Conservation (phyloP, 1,140 invertebrate genomes). For the Hycleus phaleratus region DNA sequence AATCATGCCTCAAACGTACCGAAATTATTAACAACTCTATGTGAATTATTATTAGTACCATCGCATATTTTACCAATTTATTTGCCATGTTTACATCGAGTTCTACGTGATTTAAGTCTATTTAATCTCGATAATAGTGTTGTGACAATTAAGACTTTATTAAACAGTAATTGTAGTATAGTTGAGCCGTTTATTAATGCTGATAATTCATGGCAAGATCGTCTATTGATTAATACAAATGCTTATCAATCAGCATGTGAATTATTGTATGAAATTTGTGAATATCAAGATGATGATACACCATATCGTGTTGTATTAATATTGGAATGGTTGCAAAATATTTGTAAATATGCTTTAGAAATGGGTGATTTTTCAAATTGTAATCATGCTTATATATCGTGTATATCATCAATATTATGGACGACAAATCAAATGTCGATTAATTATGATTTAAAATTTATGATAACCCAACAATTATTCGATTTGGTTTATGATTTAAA, state of each 20-base stretch:
- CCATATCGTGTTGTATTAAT: slow-evolving; percentile 49
- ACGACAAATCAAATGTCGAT: slow-evolving; percentile 55
- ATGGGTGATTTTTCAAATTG: slow-evolving; percentile 32
- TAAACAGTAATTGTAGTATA: slow-evolving; percentile 45
- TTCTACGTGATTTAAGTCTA: slow-evolving; percentile 54
- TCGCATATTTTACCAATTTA: slow-evolving; percentile 52
- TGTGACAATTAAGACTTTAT: slow-evolving; percentile 49
- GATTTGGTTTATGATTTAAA: slow-evolving; percentile 73
- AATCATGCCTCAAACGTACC: slow-evolving; percentile 55
- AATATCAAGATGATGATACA: slow-evolving; percentile 40
- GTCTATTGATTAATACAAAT: slow-evolving; percentile 33
- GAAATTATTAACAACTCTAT: slow-evolving; percentile 63
- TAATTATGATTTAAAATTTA: slow-evolving; percentile 53
- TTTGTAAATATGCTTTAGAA: slow-evolving; percentile 41
- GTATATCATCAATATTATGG: slow-evolving; percentile 76
- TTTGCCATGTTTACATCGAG: slow-evolving; percentile 54
- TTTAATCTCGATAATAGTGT: slow-evolving; percentile 52
- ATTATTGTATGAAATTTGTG: slow-evolving; percentile 67
- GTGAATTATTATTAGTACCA: slow-evolving; percentile 64
- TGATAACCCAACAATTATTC: slow-evolving; percentile 62
- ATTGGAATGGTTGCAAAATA: slow-evolving; percentile 54
- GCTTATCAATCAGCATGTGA: slow-evolving; percentile 65
- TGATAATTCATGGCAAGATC: slow-evolving; percentile 28
- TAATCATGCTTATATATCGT: slow-evolving; percentile 54
- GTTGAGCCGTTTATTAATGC: slow-evolving; percentile 29